phyloP scores from a whole-genome alignment of 92 coral and sea anemone genomes.

The Epizoanthus rinbou region DNA sequence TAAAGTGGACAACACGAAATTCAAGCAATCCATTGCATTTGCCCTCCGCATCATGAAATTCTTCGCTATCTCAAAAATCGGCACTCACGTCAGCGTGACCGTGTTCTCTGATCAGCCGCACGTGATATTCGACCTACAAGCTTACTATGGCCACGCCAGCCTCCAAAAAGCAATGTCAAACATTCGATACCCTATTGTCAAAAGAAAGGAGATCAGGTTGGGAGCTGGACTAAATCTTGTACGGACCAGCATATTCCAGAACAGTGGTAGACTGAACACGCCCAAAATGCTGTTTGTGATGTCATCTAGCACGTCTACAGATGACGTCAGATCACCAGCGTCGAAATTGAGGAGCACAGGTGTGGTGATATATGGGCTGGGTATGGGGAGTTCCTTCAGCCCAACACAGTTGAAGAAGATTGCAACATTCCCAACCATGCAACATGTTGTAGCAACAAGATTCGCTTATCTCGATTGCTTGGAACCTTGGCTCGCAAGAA shows the following conservation, averaged over 20 bases:
- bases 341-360: conserved; percentile 23
- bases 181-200: background rate
- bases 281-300: conserved; percentile 45
- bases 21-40: conserved; percentile 65
- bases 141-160: conserved; percentile 27
- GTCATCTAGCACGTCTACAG: conserved; percentile 40
- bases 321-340: conserved; percentile 23
- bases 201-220: background rate
- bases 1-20: conserved; percentile 73
- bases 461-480: conserved; percentile 33
- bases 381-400: conserved; percentile 23
- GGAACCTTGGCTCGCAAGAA: conserved; percentile 39
- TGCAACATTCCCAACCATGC: conserved; percentile 16
- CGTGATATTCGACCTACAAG: conserved; percentile 71
- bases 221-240: conserved; percentile 16
- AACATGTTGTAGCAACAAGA: conserved; percentile 35
- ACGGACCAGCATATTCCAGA: conserved; percentile 14
- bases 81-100: conserved; percentile 69
- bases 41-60: conserved; percentile 57
- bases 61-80: conserved; percentile 67
- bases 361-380: conserved; percentile 26
- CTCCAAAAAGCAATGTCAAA: conserved; percentile 27
- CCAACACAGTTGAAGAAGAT: conserved; percentile 27
- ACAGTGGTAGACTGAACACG: conserved; percentile 34
- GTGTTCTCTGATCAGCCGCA: conserved; percentile 66